Evolutionary conservation across 2,888 invertebrate genomes (phyloP).

Genomic region (Aleiodes alternator): DNA sequence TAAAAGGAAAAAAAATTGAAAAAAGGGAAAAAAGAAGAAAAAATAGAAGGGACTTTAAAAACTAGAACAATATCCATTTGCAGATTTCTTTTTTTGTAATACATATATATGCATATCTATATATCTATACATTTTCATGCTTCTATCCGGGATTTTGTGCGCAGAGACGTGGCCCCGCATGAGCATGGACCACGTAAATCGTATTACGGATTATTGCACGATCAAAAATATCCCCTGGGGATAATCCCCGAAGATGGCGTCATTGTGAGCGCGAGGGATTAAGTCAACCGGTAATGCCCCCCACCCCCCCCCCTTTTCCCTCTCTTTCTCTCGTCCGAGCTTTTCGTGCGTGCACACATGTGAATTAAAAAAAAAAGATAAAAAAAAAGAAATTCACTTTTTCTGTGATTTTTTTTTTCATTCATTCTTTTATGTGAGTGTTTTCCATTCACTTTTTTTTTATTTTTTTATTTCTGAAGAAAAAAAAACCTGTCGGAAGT

Average conservation of each 20-base stretch:
- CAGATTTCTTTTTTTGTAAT: not conserved
- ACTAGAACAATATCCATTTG: not conserved
- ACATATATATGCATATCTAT: not conserved
- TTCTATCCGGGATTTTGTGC: constrained; percentile 42
- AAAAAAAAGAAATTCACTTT: too few species aligned
- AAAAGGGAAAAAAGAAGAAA: not conserved
- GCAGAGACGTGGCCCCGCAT: constrained; percentile 47
- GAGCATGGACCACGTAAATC: constrained; percentile 70
- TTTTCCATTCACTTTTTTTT: not conserved
- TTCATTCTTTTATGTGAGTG: not conserved
- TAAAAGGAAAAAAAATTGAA: not conserved
- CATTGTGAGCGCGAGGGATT: constrained; percentile 69
- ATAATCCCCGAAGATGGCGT: constrained; percentile 70
- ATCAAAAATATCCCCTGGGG: constrained; percentile 74
- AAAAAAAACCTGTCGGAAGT: too few species aligned
- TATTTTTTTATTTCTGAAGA: too few species aligned
- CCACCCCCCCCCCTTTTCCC: too few species aligned
- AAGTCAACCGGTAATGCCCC: constrained; percentile 50
- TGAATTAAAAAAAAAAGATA: not conserved
- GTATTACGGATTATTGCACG: constrained; percentile 75
- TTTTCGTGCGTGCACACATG: constrained; percentile 46
- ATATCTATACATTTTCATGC: constrained; percentile 21
- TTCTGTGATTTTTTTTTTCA: too few species aligned
- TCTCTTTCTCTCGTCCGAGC: not conserved
- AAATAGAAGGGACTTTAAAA: not conserved